Conservation (phyloP, 2,113 vertebrate genomes). For the Macquaria australasica region DNA sequence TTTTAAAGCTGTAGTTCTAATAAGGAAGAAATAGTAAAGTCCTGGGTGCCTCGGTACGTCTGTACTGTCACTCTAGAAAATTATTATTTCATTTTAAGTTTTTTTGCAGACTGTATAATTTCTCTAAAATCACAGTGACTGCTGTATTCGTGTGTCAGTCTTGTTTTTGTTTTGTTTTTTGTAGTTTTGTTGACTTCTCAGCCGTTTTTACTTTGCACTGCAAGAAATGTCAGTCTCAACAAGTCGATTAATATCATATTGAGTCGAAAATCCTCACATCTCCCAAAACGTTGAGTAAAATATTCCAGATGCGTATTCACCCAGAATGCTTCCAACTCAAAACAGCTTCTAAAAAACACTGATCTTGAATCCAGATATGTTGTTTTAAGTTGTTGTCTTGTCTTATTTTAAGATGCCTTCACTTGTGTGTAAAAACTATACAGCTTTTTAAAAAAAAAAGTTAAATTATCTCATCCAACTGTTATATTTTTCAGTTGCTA, state of each 20-base stretch:
- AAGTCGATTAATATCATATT: constrained; percentile 24
- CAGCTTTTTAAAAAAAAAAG: background rate
- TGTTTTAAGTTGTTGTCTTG: constrained; percentile 9
- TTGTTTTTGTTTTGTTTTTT: constrained; percentile 37
- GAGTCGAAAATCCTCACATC: background rate
- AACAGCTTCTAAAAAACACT: background rate
- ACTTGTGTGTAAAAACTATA: background rate
- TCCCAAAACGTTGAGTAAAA: constrained; percentile 16
- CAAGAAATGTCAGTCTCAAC: constrained; percentile 66
- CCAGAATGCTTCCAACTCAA: background rate
- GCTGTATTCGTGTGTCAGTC: background rate
- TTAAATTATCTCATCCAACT: background rate
- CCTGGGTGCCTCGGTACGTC: constrained; percentile 7
- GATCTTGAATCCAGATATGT: background rate
- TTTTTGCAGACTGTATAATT: constrained; percentile 1
- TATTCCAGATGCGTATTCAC: constrained; percentile 15
- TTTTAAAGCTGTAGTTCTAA: constrained; percentile 12
- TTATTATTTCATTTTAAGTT: background rate
- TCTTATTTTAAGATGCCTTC: background rate
- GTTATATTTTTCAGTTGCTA: background rate
- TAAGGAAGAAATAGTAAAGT: background rate
- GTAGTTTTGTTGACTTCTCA: constrained; percentile 54
- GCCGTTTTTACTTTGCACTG: constrained; percentile 54
- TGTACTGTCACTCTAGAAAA: constrained; percentile 2
- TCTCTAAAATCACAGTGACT: background rate